These are phyloP conservation scores for Diorhabda sublineata DNA, from an alignment of 1,140 invertebrate genomes.

Conservation along the genomic window DNA sequence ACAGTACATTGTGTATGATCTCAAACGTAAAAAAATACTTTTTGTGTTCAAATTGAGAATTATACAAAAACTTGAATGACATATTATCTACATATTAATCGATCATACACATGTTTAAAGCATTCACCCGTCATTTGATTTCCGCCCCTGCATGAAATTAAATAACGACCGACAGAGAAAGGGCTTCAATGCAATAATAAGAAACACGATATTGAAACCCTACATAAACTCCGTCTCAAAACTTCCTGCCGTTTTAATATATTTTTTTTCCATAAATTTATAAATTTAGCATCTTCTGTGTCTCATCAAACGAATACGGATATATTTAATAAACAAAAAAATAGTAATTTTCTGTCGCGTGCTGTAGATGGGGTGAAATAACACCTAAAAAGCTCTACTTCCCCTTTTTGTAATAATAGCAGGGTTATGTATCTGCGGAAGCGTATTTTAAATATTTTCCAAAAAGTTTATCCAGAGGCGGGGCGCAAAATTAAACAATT, in stretches of 20 bases:
- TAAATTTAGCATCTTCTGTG: slow-evolving; percentile 1
- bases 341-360: neutral
- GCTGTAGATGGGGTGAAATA: slow-evolving; percentile 1
- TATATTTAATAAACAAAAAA: slow-evolving; percentile 3
- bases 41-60: no score
- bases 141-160: slow-evolving; percentile 1
- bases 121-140: neutral
- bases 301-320: slow-evolving; percentile 4
- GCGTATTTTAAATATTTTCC: neutral
- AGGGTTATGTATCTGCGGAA: neutral
- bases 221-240: neutral
- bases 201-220: slow-evolving; percentile 2
- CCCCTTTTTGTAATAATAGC: neutral
- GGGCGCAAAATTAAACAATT: no score
- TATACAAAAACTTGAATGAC: no score
- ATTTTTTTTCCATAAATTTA: slow-evolving; percentile 3
- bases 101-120: neutral
- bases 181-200: slow-evolving; percentile 2
- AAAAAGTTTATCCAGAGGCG: neutral
- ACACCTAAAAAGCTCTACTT: slow-evolving; percentile 2
- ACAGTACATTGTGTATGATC: no score
- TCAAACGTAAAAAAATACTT: no score
- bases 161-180: neutral
- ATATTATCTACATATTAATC: no score
- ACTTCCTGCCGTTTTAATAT: slow-evolving; percentile 2